Conservation (phyloP, 2,797 vertebrate genomes). For the Myotis daubentonii region DNA sequence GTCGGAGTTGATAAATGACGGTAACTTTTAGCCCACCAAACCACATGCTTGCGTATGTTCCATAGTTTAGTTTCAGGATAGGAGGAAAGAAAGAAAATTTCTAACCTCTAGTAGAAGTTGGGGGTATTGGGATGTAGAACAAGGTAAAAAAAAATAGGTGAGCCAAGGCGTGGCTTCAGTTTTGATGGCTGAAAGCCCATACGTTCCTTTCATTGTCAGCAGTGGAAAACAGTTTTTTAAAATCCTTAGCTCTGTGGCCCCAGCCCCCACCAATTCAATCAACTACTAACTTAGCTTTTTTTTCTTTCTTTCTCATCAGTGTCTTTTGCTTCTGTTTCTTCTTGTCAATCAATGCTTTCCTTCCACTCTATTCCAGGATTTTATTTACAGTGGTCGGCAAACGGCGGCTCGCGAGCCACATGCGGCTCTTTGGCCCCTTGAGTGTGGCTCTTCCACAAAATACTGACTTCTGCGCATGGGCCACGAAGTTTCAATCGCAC, state of each 20-base stretch:
- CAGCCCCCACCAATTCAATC: neutral
- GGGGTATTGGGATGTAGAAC: fast-evolving
- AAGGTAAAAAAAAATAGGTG: neutral
- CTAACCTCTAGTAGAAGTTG: neutral
- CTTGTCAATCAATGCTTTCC: neutral
- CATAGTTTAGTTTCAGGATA: neutral
- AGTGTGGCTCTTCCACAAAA: too few relatives aligned
- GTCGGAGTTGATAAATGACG: slow-evolving; percentile 64
- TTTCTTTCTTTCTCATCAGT: neutral
- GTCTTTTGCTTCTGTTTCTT: neutral
- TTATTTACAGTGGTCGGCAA: neutral
- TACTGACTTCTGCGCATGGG: too few relatives aligned
- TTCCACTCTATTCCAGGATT: neutral
- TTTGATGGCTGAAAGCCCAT: neutral
- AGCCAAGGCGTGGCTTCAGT: neutral
- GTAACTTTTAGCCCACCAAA: neutral
- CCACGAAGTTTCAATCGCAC: too few relatives aligned
- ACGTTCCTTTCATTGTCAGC: neutral
- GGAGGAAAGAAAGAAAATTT: neutral
- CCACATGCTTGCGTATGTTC: neutral
- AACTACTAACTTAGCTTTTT: neutral
- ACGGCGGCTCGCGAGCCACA: too few relatives aligned
- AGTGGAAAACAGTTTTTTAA: neutral
- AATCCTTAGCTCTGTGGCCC: neutral
- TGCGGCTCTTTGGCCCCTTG: too few relatives aligned